Percentiles rank a stretch among this genome's conserved stretches.
Evolutionary conservation across 2,113 vertebrate species (phyloP).

Genomic region (Sialia sialis): DNA sequence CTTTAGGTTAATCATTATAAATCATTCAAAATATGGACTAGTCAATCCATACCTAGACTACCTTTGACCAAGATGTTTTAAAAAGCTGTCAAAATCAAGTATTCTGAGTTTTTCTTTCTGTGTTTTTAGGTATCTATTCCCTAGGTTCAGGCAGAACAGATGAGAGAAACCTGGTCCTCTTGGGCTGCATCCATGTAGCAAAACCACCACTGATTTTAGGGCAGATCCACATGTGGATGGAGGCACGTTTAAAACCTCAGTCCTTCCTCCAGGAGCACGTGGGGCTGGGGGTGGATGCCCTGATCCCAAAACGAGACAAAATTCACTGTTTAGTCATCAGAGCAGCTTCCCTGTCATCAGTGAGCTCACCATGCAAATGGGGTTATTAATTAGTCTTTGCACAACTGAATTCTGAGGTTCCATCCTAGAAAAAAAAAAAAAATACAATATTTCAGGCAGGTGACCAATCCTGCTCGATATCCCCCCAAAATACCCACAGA

Average conservation of each 20-base stretch:
- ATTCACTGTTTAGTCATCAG: neutral
- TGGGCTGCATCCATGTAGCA: neutral
- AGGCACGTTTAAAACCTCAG: fast-evolving
- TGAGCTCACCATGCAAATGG: neutral
- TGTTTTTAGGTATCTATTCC: neutral
- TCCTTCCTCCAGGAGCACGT: fast-evolving
- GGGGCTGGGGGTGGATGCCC: too few relatives aligned
- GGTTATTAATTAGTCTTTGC: neutral
- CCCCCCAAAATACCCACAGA: neutral
- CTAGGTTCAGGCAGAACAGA: neutral
- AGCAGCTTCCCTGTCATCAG: neutral
- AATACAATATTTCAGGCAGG: neutral
- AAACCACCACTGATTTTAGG: neutral
- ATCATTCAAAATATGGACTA: neutral
- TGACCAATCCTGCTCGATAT: neutral
- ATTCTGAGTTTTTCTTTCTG: neutral
- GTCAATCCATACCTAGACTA: neutral
- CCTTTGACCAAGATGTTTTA: neutral
- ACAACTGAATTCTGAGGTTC: neutral
- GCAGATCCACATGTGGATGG: neutral
- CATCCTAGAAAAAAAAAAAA: neutral
- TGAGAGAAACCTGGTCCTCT: neutral
- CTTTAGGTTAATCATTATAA: neutral
- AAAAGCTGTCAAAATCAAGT: neutral
- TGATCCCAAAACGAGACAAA: neutral